A percentile compares a stretch with the other conserved stretches of the same genome.
Conservation (phyloP, 2,113 vertebrate species). For the Petaurus breviceps region DNA sequence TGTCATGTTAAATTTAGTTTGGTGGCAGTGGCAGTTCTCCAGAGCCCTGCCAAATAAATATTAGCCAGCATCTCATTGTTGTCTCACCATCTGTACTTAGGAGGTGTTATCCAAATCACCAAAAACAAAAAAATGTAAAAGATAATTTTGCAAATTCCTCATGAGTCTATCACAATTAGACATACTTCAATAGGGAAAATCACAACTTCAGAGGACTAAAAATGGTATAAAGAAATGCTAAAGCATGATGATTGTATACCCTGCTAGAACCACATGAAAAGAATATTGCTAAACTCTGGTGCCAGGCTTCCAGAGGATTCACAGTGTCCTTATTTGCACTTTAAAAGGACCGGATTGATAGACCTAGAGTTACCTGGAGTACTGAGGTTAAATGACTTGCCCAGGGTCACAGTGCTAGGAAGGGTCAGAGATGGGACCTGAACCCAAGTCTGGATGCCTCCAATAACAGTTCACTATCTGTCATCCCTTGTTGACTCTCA, state of each 20-base stretch:
- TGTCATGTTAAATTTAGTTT: constrained; percentile 5
- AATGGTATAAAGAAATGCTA: neutral
- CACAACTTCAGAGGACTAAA: neutral
- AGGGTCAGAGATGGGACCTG: no score
- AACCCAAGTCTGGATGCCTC: neutral
- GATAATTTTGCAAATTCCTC: neutral
- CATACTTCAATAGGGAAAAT: constrained; percentile 7
- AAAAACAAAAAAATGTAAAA: neutral
- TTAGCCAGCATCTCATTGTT: neutral
- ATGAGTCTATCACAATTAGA: neutral
- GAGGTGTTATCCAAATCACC: neutral
- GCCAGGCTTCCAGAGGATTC: constrained; percentile 59
- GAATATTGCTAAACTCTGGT: neutral
- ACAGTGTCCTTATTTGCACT: constrained; percentile 44
- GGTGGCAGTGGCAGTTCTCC: neutral
- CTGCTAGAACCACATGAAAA: neutral
- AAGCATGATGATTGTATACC: neutral
- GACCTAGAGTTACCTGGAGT: constrained; percentile 58
- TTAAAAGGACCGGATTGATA: neutral
- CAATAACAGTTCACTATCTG: neutral
- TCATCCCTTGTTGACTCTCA: neutral
- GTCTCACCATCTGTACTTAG: neutral
- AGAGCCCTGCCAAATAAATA: neutral
- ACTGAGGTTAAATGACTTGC: no score
- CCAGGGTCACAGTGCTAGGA: no score